These are phyloP conservation scores for Andrena flavipes DNA, from an alignment of 2,888 invertebrate genomes.

Conservation along the genomic window DNA sequence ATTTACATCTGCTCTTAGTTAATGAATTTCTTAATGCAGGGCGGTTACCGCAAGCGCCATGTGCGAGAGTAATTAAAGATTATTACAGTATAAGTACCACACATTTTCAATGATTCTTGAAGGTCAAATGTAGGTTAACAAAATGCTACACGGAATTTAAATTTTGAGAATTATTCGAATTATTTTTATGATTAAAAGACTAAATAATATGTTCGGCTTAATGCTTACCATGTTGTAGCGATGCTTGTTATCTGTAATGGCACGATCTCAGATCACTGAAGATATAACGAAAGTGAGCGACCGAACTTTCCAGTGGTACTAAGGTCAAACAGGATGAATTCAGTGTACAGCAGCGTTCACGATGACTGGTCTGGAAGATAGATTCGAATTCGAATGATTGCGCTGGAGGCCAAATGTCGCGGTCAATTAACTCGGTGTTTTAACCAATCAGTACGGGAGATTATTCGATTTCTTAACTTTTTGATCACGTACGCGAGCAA, in stretches of 20 bases:
- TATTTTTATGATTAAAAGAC: background rate
- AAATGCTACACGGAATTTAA: background rate
- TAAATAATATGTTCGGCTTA: background rate
- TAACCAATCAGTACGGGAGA: background rate
- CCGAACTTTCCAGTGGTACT: conserved; percentile 33
- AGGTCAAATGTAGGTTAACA: conserved; percentile 69
- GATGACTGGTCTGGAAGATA: conserved; percentile 49
- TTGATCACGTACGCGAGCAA: background rate
- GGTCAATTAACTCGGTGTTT: conserved; percentile 10
- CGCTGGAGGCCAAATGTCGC: conserved; percentile 43
- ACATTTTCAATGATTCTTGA: conserved; percentile 22
- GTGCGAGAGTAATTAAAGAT: background rate
- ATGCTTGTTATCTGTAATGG: background rate
- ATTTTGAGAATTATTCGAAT: background rate
- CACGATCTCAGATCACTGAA: too few relatives aligned
- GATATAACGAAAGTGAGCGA: background rate
- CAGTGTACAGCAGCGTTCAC: conserved; percentile 33
- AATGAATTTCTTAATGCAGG: conserved; percentile 11
- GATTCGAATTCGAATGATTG: conserved; percentile 54
- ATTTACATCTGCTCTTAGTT: background rate
- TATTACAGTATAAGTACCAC: background rate
- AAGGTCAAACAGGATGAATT: conserved; percentile 50
- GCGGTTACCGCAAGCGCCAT: conserved; percentile 5
- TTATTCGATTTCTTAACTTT: background rate
- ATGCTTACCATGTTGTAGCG: conserved; percentile 61